These are phyloP conservation scores for Acleris cristana DNA, from an alignment of 2,888 invertebrate species.

Conservation along the genomic window DNA sequence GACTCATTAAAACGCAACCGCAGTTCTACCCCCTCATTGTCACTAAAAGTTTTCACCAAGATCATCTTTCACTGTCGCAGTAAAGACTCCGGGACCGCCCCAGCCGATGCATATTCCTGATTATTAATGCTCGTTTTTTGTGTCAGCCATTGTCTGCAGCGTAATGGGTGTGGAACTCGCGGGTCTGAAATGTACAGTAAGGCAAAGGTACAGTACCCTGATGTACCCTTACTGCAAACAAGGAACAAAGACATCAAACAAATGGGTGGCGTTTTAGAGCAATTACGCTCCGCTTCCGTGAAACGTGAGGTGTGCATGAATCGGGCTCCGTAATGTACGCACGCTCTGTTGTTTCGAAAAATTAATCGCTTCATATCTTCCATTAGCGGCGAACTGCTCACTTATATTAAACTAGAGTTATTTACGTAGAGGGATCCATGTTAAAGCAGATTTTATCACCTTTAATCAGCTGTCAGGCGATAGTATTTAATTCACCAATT, in stretches of 20 bases:
- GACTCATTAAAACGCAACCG: constrained; percentile 47
- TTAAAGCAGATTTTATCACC: too few relatives aligned
- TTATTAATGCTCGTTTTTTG: constrained; percentile 82
- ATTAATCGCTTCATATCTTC: constrained; percentile 73
- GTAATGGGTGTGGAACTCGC: constrained; percentile 74
- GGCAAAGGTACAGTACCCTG: constrained; percentile 74
- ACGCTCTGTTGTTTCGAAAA: constrained; percentile 46
- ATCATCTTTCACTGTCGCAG: constrained; percentile 64
- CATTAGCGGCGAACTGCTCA: constrained; percentile 66
- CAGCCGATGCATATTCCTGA: constrained; percentile 80
- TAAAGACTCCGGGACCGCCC: constrained; percentile 61
- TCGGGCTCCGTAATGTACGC: constrained; percentile 64
- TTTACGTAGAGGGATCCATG: neutral
- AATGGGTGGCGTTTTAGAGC: constrained; percentile 84
- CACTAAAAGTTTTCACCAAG: constrained; percentile 66
- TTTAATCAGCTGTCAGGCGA: too few relatives aligned
- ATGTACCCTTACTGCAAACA: constrained; percentile 78
- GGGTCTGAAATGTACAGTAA: constrained; percentile 59
- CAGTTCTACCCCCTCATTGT: constrained; percentile 61
- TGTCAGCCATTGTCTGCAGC: constrained; percentile 74
- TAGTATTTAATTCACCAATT: too few relatives aligned
- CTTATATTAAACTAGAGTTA: constrained; percentile 54
- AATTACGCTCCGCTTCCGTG: constrained; percentile 81
- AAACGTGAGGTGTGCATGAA: constrained; percentile 77
- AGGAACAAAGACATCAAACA: constrained; percentile 84